A percentile compares a stretch with the other conserved stretches of the same genome.
Evolutionary conservation across 2,797 vertebrate genomes (phyloP).

Genomic region (Melanitta fusca): DNA sequence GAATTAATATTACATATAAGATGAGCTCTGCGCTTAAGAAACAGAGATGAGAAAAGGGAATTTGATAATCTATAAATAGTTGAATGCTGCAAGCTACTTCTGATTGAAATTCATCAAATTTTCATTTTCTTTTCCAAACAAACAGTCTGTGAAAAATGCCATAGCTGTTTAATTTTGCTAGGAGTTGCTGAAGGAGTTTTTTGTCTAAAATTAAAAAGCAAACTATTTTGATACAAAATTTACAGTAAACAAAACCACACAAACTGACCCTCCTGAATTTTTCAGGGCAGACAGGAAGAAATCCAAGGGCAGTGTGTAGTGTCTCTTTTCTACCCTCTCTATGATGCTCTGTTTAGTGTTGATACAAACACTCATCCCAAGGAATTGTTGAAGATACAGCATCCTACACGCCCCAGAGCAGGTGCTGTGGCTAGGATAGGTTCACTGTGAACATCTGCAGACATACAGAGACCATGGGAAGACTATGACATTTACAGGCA

Average conservation of each 20-base stretch:
- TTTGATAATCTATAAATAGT: conserved; percentile 68
- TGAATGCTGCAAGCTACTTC: conserved; percentile 55
- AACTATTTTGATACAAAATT: neutral
- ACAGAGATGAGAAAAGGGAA: conserved; percentile 34
- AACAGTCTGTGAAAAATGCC: conserved; percentile 47
- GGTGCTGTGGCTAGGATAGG: neutral
- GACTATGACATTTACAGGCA: neutral
- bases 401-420: neutral
- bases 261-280: neutral
- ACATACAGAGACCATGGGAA: neutral
- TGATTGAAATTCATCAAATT: conserved; percentile 62
- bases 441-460: neutral
- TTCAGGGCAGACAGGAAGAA: neutral
- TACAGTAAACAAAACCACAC: neutral
- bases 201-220: conserved; percentile 35
- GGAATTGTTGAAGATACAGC: neutral
- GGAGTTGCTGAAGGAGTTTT: conserved; percentile 2
- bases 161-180: conserved; percentile 35
- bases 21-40: conserved; percentile 45
- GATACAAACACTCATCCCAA: neutral
- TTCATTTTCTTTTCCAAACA: conserved; percentile 67
- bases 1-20: conserved; percentile 51
- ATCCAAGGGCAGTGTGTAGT: neutral
- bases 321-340: neutral
- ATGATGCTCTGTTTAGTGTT: neutral